A percentile compares a stretch with the other conserved stretches of the same genome.
These are phyloP conservation scores for Phrynosoma platyrhinos DNA, from an alignment of 2,113 vertebrate genomes.

Conservation along the genomic window DNA sequence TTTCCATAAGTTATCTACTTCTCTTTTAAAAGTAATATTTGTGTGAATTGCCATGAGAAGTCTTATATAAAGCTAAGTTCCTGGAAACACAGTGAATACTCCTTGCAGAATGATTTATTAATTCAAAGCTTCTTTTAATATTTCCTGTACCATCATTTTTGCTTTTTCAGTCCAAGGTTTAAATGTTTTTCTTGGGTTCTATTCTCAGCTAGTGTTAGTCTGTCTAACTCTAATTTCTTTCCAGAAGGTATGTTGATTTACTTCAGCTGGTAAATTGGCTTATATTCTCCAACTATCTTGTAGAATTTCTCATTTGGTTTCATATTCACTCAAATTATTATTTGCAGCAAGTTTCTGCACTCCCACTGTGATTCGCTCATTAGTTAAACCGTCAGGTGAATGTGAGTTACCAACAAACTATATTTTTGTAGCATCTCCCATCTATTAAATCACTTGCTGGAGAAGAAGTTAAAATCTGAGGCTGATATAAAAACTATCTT, in stretches of 20 bases:
- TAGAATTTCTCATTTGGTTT: slow-evolving; percentile 26
- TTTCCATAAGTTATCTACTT: too few relatives aligned
- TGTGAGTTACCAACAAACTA: slow-evolving; percentile 9
- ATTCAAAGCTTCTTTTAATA: not conserved
- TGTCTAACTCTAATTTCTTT: slow-evolving; percentile 28
- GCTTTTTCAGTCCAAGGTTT: slow-evolving; percentile 14
- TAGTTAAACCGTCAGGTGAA: slow-evolving; percentile 38
- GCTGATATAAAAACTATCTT: slow-evolving; percentile 5
- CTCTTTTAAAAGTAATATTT: not conserved
- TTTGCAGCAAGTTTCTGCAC: slow-evolving; percentile 23
- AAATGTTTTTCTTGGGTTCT: slow-evolving; percentile 28
- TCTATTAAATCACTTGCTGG: not conserved
- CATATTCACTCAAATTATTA: slow-evolving; percentile 29
- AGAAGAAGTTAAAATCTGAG: slow-evolving; percentile 13
- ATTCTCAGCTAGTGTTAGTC: slow-evolving; percentile 41
- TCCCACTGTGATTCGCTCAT: slow-evolving; percentile 38
- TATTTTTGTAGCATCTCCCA: slow-evolving; percentile 1
- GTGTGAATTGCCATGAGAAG: not conserved
- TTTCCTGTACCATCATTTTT: not conserved
- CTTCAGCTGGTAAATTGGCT: slow-evolving; percentile 41
- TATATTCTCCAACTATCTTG: slow-evolving; percentile 25
- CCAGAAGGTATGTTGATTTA: slow-evolving; percentile 30
- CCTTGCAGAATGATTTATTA: not conserved
- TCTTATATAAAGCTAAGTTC: not conserved
- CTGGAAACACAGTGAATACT: not conserved